These are phyloP conservation scores for Cromileptes altivelis DNA, from an alignment of 2,113 vertebrate genomes.

Conservation along the genomic window DNA sequence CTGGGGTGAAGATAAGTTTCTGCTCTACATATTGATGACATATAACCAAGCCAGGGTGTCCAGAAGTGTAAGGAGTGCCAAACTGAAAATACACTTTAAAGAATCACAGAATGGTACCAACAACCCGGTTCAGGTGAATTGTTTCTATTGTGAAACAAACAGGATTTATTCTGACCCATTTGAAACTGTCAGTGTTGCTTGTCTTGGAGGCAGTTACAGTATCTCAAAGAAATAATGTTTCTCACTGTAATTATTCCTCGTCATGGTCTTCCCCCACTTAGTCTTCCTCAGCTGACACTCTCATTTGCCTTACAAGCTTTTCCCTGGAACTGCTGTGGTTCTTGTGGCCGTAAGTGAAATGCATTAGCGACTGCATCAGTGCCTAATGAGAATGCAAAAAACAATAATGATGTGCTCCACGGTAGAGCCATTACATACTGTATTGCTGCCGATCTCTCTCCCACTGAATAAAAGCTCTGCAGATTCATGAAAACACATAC, in stretches of 20 bases:
- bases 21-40: neutral
- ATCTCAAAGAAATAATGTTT: neutral
- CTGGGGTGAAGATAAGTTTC: neutral
- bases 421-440: neutral
- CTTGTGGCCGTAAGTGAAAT: conserved; percentile 49
- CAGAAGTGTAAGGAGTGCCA: neutral
- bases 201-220: neutral
- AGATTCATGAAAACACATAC: conserved; percentile 20
- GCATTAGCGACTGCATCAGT: conserved; percentile 50
- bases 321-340: conserved; percentile 19
- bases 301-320: conserved; percentile 41
- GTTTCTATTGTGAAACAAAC: neutral
- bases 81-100: neutral
- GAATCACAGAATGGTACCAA: neutral
- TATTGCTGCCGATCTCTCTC: conserved; percentile 1
- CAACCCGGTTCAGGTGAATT: too few relatives aligned
- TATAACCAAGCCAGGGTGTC: neutral
- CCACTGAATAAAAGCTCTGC: neutral
- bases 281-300: conserved; percentile 14
- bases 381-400: conserved; percentile 41
- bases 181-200: neutral
- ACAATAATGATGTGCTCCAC: conserved; percentile 5
- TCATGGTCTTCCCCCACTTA: neutral
- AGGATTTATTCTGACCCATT: neutral
- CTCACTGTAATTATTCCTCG: neutral